Percentiles rank a stretch among this genome's conserved stretches.
phyloP scores from a whole-genome alignment of 2,113 vertebrate genomes.

The Rhinogobius similis region DNA sequence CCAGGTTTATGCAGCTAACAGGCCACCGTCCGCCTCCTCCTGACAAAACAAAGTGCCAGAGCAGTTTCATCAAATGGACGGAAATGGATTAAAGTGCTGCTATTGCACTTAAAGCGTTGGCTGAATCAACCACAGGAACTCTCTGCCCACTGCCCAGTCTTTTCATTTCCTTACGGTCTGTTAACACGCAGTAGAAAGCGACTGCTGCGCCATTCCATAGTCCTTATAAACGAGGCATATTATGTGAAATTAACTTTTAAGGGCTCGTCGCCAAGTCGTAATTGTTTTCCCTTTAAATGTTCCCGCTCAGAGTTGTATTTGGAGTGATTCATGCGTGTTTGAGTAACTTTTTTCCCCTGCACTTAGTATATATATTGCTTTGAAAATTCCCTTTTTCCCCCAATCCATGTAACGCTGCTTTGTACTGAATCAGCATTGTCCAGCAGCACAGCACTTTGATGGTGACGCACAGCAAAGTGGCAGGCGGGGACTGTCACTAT shows the following conservation, averaged over 20 bases:
- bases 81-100: conserved; percentile 17
- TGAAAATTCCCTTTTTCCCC: background rate
- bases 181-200: background rate
- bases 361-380: background rate
- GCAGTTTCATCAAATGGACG: conserved; percentile 3
- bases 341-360: background rate
- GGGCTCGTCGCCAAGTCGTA: no score
- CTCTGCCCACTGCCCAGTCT: background rate
- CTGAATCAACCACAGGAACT: conserved; percentile 1
- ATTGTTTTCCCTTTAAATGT: background rate
- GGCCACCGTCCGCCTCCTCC: conserved; percentile 21
- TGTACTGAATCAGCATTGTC: no score
- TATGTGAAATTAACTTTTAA: background rate
- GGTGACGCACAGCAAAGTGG: no score
- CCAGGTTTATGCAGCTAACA: conserved; percentile 45
- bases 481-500: no score
- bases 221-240: background rate
- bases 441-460: no score
- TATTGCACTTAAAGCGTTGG: conserved; percentile 11
- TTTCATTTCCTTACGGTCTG: background rate
- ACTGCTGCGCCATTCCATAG: background rate
- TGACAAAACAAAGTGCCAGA: conserved; percentile 29
- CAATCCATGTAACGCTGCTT: no score
- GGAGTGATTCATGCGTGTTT: no score
- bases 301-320: no score